These are phyloP conservation scores for Zaprionus lachaisei DNA, from an alignment of 1,140 invertebrate genomes.

Conservation along the genomic window DNA sequence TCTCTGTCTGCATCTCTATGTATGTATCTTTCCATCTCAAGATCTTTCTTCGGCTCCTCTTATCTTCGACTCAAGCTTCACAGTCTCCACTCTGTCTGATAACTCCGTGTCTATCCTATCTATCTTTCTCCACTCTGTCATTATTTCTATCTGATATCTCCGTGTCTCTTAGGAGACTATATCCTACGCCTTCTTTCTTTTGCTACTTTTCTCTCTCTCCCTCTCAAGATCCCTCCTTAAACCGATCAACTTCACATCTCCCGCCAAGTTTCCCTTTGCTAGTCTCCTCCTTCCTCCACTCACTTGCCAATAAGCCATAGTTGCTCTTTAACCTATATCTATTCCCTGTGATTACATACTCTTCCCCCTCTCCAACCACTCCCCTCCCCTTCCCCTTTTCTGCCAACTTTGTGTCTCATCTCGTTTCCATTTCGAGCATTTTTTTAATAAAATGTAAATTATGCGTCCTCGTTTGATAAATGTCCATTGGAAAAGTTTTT, in stretches of 20 bases:
- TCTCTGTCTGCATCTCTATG: too few relatives aligned
- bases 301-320: not conserved
- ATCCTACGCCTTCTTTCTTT: not conserved
- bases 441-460: constrained; percentile 83
- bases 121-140: too few relatives aligned
- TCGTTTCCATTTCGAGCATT: constrained; percentile 42
- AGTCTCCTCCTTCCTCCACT: not conserved
- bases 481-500: constrained; percentile 77
- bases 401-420: constrained; percentile 11
- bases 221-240: not conserved
- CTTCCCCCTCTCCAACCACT: not conserved
- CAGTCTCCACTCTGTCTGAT: not conserved
- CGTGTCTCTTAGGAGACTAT: too few relatives aligned
- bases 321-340: not conserved
- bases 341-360: not conserved
- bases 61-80: not conserved
- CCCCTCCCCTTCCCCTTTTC: not conserved
- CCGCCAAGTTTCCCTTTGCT: not conserved
- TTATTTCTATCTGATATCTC: too few relatives aligned
- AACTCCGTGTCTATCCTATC: too few relatives aligned
- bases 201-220: not conserved
- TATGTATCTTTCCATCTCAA: not conserved
- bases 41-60: not conserved
- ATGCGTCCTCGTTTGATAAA: constrained; percentile 74
- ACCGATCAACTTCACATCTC: not conserved